Percentiles rank a stretch among this genome's conserved stretches.
phyloP scores from a whole-genome alignment of 1,140 invertebrate genomes.

The Sitobion miscanthi region DNA sequence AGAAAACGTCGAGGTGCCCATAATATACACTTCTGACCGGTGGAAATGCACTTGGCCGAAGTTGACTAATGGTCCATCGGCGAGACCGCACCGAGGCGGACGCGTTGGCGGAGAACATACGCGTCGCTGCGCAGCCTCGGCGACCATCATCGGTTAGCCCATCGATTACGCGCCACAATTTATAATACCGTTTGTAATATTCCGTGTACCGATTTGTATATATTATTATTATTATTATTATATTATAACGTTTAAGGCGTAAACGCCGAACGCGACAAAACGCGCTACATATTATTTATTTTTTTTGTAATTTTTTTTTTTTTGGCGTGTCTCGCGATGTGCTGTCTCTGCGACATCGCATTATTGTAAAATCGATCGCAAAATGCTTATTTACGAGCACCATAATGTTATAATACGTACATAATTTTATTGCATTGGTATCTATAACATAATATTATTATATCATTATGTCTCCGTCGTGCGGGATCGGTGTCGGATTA shows the following conservation, averaged over 20 bases:
- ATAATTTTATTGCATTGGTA: not conserved
- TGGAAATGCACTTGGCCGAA: not conserved
- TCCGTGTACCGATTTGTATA: not conserved
- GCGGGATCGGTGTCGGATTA: not conserved
- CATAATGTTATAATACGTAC: too few relatives aligned
- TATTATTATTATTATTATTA: too few relatives aligned
- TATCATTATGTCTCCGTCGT: not conserved
- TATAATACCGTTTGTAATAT: not conserved
- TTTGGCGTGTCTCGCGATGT: too few relatives aligned
- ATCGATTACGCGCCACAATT: not conserved
- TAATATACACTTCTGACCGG: not conserved
- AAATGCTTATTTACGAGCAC: not conserved
- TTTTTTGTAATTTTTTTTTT: too few relatives aligned
- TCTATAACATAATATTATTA: not conserved
- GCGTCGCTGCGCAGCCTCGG: not conserved
- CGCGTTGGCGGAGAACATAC: not conserved
- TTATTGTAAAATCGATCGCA: too few relatives aligned
- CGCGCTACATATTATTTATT: not conserved
- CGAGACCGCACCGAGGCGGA: not conserved
- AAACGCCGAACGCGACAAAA: not conserved
- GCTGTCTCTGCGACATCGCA: too few relatives aligned
- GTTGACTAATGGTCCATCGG: not conserved
- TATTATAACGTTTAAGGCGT: not conserved
- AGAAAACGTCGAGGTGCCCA: not conserved
- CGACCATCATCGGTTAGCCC: too few relatives aligned